A percentile compares a stretch with the other conserved stretches of the same genome.
Conservation (phyloP, 2,797 vertebrate species). For the Neosilurus mollespiculum region DNA sequence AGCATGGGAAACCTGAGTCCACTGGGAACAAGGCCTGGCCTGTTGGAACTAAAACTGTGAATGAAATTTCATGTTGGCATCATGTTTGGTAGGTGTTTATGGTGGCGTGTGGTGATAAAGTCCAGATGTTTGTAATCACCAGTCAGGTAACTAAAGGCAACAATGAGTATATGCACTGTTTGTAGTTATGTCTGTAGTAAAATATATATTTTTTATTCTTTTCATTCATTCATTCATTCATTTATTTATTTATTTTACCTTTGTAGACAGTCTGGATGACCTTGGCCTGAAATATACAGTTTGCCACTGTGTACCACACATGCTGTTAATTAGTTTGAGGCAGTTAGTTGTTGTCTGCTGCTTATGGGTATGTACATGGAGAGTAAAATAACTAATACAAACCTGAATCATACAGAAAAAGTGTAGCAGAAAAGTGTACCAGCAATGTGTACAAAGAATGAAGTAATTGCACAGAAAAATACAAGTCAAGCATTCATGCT, state of each 20-base stretch:
- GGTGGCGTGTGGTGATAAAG: neutral
- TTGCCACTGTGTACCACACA: conserved; percentile 7
- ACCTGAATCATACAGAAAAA: neutral
- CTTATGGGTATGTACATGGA: neutral
- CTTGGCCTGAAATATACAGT: neutral
- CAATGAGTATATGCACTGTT: neutral
- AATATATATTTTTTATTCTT: too few relatives aligned
- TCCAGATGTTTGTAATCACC: neutral
- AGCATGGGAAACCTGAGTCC: neutral
- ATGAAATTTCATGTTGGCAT: neutral
- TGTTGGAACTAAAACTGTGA: neutral
- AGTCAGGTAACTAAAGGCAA: neutral
- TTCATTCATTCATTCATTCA: neutral
- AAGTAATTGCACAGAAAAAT: neutral
- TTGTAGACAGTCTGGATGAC: neutral
- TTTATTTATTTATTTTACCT: neutral
- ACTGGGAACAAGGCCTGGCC: neutral
- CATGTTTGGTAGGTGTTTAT: neutral
- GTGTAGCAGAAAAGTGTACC: neutral
- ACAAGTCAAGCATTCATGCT: neutral
- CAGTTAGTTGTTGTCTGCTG: conserved; percentile 3
- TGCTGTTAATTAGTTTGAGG: neutral
- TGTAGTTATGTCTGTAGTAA: neutral
- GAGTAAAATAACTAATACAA: neutral
- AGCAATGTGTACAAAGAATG: neutral